A percentile compares a stretch with the other conserved stretches of the same genome.
These are phyloP conservation scores for Actinia tenebrosa DNA, from an alignment of 64 coral and sea anemone species.

Conservation along the genomic window DNA sequence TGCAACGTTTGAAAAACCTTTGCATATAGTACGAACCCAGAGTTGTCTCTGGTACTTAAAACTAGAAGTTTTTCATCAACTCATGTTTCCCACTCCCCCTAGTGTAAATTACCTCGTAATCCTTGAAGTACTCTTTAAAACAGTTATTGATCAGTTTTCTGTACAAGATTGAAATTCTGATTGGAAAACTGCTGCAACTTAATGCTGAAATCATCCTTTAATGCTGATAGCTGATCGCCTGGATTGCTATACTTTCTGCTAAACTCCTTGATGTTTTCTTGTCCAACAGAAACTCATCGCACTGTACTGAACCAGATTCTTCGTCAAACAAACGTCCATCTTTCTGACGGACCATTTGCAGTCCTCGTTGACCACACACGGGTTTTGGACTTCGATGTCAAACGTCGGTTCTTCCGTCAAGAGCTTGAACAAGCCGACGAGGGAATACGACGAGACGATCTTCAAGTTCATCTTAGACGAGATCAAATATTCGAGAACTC, in stretches of 20 bases:
- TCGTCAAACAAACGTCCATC: constrained; percentile 83
- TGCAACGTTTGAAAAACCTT: too few relatives aligned
- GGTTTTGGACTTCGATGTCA: constrained; percentile 95
- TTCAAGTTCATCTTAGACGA: constrained; percentile 77
- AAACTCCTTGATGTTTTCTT: neutral
- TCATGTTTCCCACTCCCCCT: too few relatives aligned
- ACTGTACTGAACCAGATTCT: constrained; percentile 96
- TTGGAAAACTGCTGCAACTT: too few relatives aligned
- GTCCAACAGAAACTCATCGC: constrained; percentile 77
- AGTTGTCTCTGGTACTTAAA: too few relatives aligned
- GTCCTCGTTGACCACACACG: constrained; percentile 98
- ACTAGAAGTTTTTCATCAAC: too few relatives aligned
- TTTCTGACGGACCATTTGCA: constrained; percentile 91
- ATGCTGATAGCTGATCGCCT: neutral
- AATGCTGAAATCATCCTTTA: neutral
- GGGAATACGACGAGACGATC: constrained; percentile 84
- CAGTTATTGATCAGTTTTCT: too few relatives aligned
- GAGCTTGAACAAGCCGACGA: constrained; percentile 91
- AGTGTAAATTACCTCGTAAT: too few relatives aligned
- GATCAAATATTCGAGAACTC: constrained; percentile 98
- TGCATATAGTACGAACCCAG: too few relatives aligned
- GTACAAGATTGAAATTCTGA: too few relatives aligned
- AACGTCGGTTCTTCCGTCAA: constrained; percentile 96
- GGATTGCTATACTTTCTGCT: neutral
- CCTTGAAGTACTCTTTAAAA: too few relatives aligned